Evolutionary conservation across 2,888 invertebrate genomes (phyloP).

Genomic region (Chymomyza procnemis): DNA sequence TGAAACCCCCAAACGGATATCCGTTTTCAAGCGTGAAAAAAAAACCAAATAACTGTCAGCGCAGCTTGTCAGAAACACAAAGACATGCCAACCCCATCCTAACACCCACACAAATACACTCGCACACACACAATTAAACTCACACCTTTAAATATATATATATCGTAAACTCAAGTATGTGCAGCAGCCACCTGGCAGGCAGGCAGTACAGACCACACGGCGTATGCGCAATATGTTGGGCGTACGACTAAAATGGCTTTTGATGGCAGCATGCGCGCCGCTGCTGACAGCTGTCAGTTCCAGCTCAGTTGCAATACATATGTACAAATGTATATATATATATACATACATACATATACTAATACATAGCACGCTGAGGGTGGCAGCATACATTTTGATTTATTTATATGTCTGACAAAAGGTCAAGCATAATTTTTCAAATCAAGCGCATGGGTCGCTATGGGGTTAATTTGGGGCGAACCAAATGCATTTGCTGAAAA

Average conservation of each 20-base stretch:
- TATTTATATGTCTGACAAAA: constrained; percentile 30
- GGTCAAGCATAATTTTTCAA: constrained; percentile 66
- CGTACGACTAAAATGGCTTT: background rate
- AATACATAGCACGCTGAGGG: background rate
- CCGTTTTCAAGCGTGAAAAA: background rate
- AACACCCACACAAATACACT: background rate
- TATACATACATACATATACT: background rate
- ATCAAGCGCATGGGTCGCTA: constrained; percentile 21
- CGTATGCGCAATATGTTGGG: background rate
- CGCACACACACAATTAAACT: background rate
- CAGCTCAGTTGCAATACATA: background rate
- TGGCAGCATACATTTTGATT: background rate
- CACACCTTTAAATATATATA: background rate
- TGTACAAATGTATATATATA: too few relatives aligned
- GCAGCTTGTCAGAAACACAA: background rate
- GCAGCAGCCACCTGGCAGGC: background rate
- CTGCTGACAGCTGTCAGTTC: constrained; percentile 55
- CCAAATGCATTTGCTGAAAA: background rate
- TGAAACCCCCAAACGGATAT: background rate
- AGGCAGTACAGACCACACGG: too few relatives aligned
- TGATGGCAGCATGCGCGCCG: background rate
- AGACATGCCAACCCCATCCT: background rate
- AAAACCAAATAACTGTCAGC: background rate
- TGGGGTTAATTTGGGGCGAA: background rate
- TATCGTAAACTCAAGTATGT: background rate